These are phyloP conservation scores for Scrobipalpa costella DNA, from an alignment of 2,888 invertebrate species.

Conservation along the genomic window DNA sequence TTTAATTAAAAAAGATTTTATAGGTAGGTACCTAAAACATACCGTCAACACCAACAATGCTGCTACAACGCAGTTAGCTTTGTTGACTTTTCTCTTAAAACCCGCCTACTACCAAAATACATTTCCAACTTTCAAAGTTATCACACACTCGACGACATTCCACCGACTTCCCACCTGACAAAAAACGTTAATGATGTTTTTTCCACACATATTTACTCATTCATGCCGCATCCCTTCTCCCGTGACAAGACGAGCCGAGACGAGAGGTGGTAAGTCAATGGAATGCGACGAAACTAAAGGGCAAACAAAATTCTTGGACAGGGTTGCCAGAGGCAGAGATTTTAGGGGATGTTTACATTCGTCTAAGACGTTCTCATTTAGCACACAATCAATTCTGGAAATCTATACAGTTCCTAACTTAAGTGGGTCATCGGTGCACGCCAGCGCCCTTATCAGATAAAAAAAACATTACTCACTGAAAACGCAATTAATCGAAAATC, in stretches of 20 bases:
- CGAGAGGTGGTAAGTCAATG: constrained; percentile 37
- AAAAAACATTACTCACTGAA: no score
- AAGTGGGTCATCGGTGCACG: no score
- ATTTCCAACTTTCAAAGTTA: not conserved
- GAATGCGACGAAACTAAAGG: constrained; percentile 53
- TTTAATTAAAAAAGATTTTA: not conserved
- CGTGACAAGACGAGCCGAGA: constrained; percentile 45
- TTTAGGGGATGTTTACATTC: no score
- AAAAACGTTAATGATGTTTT: constrained; percentile 29
- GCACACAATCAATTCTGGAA: no score
- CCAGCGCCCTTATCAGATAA: no score
- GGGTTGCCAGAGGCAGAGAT: constrained; percentile 19
- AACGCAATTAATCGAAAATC: no score
- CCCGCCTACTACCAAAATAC: not conserved
- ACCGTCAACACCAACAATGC: not conserved
- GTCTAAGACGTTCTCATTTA: no score
- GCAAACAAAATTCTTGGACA: constrained; percentile 52
- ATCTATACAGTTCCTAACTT: no score
- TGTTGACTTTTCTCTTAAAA: not conserved
- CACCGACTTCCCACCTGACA: constrained; percentile 21
- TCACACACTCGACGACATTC: constrained; percentile 25
- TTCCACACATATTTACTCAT: constrained; percentile 58
- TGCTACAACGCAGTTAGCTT: not conserved
- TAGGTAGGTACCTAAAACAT: not conserved
- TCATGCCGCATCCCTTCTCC: constrained; percentile 63